A percentile compares a stretch with the other conserved stretches of the same genome.
phyloP scores from a whole-genome alignment of 2,888 invertebrate genomes.

The Ochropleura leucogaster region DNA sequence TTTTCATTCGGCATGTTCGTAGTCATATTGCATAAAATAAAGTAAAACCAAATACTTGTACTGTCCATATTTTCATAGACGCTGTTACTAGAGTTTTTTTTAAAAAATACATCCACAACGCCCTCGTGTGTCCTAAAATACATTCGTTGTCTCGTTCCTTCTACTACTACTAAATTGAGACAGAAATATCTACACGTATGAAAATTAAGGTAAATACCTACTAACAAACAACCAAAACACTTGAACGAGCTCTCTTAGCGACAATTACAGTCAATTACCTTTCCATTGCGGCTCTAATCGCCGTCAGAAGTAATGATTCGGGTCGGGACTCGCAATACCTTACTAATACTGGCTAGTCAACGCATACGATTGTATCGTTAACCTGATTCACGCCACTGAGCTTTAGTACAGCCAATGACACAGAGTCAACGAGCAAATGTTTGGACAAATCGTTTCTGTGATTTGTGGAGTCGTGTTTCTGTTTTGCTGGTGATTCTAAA shows the following conservation, averaged over 20 bases:
- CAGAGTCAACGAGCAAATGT: slow-evolving; percentile 57
- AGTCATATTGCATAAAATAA: too few relatives aligned
- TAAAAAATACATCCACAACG: too few relatives aligned
- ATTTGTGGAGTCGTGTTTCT: slow-evolving; percentile 7
- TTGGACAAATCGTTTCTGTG: slow-evolving; percentile 34
- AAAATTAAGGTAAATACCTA: slow-evolving; percentile 9
- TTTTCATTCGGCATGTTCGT: too few relatives aligned
- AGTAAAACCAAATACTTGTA: too few relatives aligned
- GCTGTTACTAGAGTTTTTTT: too few relatives aligned
- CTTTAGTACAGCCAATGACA: slow-evolving; percentile 69
- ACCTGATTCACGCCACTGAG: slow-evolving; percentile 47
- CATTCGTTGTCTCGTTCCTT: neutral
- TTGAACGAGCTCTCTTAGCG: slow-evolving; percentile 27
- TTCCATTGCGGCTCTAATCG: slow-evolving; percentile 49
- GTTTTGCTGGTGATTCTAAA: neutral
- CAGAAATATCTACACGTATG: neutral
- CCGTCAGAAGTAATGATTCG: slow-evolving; percentile 43
- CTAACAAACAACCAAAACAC: slow-evolving; percentile 30
- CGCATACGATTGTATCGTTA: slow-evolving; percentile 58
- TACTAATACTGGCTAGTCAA: slow-evolving; percentile 53
- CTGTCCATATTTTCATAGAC: too few relatives aligned
- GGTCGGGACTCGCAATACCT: slow-evolving; percentile 44
- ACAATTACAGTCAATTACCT: slow-evolving; percentile 53
- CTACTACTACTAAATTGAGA: neutral
- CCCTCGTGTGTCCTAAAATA: too few relatives aligned